Conservation (phyloP, 2,113 vertebrate genomes). For the Miniopterus natalensis region DNA sequence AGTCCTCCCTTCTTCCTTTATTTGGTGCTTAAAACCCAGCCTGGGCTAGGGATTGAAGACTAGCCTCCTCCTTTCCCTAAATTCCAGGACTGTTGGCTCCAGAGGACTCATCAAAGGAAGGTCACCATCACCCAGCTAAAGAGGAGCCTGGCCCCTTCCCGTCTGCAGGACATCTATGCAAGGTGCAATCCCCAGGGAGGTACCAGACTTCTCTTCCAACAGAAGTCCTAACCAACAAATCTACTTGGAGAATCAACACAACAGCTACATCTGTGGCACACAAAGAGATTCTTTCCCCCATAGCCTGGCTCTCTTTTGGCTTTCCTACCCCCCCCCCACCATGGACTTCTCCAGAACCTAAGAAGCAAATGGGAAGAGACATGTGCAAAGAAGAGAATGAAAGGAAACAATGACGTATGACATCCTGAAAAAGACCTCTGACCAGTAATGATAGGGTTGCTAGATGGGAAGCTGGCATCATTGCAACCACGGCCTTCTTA, state of each 20-base stretch:
- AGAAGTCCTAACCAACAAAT: constrained; percentile 38
- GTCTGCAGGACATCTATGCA: background rate
- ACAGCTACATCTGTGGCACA: background rate
- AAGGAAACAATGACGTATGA: background rate
- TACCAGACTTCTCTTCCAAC: background rate
- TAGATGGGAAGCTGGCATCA: background rate
- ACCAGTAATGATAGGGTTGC: background rate
- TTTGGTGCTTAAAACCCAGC: constrained; percentile 48
- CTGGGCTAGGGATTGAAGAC: background rate
- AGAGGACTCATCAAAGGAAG: background rate
- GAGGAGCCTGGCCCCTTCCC: background rate
- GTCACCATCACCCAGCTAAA: background rate
- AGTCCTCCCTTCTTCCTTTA: background rate
- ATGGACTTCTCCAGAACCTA: constrained; percentile 13
- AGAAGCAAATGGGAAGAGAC: constrained; percentile 50
- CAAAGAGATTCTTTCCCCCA: background rate
- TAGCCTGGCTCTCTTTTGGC: background rate
- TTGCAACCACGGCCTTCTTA: background rate
- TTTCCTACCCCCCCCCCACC: background rate
- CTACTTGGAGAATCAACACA: constrained; percentile 10
- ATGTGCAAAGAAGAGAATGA: background rate
- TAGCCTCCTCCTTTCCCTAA: background rate
- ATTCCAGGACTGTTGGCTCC: background rate
- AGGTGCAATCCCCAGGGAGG: background rate
- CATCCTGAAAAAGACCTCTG: background rate